Conservation (phyloP, 2,888 invertebrate species). For the Icerya purchasi region DNA sequence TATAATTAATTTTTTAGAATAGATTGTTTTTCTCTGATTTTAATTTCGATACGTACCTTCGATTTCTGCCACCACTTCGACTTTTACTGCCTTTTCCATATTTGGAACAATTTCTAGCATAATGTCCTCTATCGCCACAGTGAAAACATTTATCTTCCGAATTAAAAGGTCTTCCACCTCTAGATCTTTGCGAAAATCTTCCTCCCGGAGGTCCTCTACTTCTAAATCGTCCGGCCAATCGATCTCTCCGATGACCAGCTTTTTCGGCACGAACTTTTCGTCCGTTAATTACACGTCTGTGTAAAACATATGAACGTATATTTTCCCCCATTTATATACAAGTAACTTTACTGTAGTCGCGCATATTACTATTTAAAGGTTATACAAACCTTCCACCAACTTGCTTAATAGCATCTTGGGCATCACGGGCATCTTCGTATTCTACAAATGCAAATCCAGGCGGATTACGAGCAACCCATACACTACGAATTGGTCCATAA, state of each 20-base stretch:
- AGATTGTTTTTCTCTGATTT: too few species aligned
- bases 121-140: conserved; percentile 82
- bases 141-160: conserved; percentile 86
- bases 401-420: conserved; percentile 66
- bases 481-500: conserved; percentile 77
- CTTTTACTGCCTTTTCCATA: conserved; percentile 31
- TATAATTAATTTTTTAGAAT: too few species aligned
- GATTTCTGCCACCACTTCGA: conserved; percentile 12
- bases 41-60: too few species aligned
- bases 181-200: conserved; percentile 4
- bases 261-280: conserved; percentile 78
- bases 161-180: conserved; percentile 40
- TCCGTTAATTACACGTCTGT: conserved; percentile 53
- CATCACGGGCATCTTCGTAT: conserved; percentile 79
- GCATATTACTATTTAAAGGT: too few species aligned
- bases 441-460: conserved; percentile 91
- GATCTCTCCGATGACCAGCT: conserved; percentile 29
- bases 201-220: conserved; percentile 3
- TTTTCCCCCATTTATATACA: neutral
- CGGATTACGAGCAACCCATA: conserved; percentile 93
- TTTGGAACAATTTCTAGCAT: conserved; percentile 70
- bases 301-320: neutral
- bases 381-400: conserved; percentile 30
- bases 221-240: conserved; percentile 3
- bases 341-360: neutral